Percentiles rank a stretch among this genome's conserved stretches.
phyloP scores from a whole-genome alignment of 2,797 vertebrate genomes.

The Esox masquinongy region DNA sequence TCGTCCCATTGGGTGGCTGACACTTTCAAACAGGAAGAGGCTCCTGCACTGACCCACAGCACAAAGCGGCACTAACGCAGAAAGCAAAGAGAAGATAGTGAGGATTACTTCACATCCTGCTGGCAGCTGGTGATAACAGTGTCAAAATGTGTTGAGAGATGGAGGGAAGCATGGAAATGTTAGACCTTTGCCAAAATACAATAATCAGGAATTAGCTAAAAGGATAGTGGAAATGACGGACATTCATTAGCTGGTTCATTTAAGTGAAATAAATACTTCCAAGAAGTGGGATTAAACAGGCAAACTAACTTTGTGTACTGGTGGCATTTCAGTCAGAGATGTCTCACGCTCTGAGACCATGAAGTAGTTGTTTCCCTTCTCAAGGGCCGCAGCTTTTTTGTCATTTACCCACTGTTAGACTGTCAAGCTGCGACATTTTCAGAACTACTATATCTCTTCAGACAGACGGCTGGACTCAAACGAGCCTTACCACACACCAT shows the following conservation, averaged over 20 bases:
- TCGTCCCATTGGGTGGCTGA: conserved; percentile 59
- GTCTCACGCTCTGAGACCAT: neutral
- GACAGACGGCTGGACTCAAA: conserved; percentile 40
- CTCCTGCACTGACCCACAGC: conserved; percentile 48
- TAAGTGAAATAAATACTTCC: neutral
- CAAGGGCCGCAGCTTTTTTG: too few relatives aligned
- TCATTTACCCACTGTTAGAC: neutral
- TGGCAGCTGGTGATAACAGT: conserved; percentile 12
- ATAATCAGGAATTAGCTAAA: neutral
- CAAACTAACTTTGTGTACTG: neutral
- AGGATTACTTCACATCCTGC: conserved; percentile 52
- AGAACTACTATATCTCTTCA: conserved; percentile 31
- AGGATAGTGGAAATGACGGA: conserved; percentile 12
- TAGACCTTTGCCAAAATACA: neutral
- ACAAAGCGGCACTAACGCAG: conserved; percentile 33
- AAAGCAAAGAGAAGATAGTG: conserved; percentile 47
- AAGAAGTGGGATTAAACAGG: neutral
- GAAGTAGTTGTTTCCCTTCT: neutral
- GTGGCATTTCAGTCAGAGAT: neutral
- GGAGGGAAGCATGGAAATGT: neutral
- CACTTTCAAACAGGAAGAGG: conserved; percentile 58
- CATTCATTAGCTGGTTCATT: neutral
- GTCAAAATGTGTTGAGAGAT: neutral
- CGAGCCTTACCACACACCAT: conserved; percentile 34
- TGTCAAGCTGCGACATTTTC: conserved; percentile 33